Evolutionary conservation across 2,113 vertebrate genomes (phyloP).

Genomic region (Bubo scandiacus): DNA sequence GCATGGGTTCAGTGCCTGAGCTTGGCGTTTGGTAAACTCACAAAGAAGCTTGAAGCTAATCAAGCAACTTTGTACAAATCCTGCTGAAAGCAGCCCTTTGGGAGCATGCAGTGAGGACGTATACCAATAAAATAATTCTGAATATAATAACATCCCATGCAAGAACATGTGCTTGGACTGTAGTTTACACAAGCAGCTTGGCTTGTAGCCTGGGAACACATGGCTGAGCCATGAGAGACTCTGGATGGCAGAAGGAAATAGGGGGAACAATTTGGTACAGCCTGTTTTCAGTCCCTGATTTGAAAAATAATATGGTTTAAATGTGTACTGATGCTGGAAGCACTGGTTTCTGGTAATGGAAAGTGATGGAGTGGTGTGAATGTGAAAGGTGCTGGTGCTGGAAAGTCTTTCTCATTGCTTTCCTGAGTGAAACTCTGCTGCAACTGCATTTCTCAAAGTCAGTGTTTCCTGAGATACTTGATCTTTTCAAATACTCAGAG

Average conservation of each 20-base stretch:
- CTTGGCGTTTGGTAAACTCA: background rate
- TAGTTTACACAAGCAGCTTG: constrained; percentile 11
- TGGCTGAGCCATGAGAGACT: constrained; percentile 20
- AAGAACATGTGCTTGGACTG: background rate
- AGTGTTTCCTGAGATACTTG: background rate
- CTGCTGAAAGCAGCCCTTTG: background rate
- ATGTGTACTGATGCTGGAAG: background rate
- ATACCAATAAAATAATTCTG: background rate
- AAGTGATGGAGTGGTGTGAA: background rate
- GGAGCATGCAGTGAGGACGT: background rate
- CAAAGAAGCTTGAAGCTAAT: constrained; percentile 31
- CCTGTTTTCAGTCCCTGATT: background rate
- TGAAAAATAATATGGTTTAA: background rate
- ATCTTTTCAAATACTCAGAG: background rate
- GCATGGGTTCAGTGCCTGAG: background rate
- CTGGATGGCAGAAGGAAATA: background rate
- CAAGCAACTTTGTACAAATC: background rate
- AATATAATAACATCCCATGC: constrained; percentile 3
- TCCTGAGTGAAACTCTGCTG: background rate
- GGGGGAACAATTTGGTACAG: background rate
- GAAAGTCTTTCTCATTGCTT: background rate
- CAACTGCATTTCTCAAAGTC: background rate
- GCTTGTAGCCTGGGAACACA: background rate
- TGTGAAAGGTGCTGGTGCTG: background rate
- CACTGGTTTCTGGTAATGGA: background rate